A percentile compares a stretch with the other conserved stretches of the same genome.
Evolutionary conservation across 2,113 vertebrate species (phyloP).

Genomic region (human (Homo sapiens)): DNA sequence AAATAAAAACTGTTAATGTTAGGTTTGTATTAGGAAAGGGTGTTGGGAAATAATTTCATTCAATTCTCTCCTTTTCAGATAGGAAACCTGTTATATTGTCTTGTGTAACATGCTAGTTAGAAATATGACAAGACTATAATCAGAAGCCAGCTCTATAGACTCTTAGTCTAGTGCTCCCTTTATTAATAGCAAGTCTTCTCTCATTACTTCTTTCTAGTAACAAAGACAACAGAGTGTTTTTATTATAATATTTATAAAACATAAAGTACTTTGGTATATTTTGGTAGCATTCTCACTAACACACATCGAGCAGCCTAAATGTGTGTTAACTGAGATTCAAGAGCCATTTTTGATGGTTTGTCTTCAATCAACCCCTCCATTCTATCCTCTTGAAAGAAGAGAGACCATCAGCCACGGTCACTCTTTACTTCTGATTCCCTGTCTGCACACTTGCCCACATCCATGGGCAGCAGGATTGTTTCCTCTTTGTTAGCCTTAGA

Average conservation of each 20-base stretch:
- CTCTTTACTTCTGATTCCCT: not conserved
- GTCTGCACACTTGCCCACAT: not conserved
- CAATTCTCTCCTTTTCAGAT: not conserved
- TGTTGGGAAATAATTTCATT: not conserved
- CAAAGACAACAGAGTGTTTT: not conserved
- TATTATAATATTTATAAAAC: not conserved
- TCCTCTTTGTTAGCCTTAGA: not conserved
- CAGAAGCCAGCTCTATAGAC: not conserved
- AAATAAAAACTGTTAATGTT: slow-evolving; percentile 25
- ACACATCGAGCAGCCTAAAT: not conserved
- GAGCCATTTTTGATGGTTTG: not conserved
- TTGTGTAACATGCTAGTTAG: not conserved
- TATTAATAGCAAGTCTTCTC: not conserved
- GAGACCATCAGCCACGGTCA: not conserved
- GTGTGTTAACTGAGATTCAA: not conserved
- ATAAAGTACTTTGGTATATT: not conserved
- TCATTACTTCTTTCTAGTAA: slow-evolving; percentile 1
- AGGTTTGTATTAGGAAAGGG: not conserved
- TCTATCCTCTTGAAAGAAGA: not conserved
- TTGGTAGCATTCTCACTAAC: not conserved
- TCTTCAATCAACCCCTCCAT: not conserved
- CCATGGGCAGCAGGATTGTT: not conserved
- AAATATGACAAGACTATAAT: not conserved
- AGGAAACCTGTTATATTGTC: not conserved
- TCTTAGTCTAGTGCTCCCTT: not conserved